phyloP scores from a whole-genome alignment of 2,888 invertebrate genomes.

The Dryobota labecula region DNA sequence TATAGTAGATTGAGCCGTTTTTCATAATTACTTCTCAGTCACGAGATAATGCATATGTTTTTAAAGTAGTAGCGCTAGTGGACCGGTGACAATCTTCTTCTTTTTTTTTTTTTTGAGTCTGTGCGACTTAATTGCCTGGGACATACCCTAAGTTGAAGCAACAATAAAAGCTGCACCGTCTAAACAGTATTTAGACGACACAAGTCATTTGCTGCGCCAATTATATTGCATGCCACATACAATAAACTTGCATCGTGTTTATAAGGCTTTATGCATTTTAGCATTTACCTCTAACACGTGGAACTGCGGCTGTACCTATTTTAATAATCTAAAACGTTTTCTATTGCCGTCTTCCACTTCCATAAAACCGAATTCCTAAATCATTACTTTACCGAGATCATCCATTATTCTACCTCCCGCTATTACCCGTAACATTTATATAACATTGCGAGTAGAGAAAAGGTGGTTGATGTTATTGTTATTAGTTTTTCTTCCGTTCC shows the following conservation, averaged over 20 bases:
- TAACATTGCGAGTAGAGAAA: slow-evolving; percentile 45
- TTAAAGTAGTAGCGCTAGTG: too few species aligned
- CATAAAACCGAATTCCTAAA: slow-evolving; percentile 18
- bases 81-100: too few species aligned
- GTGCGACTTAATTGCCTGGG: background rate
- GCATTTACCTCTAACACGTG: background rate
- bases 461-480: slow-evolving; percentile 51
- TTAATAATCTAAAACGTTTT: slow-evolving; percentile 1
- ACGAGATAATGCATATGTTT: too few species aligned
- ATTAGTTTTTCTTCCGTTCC: slow-evolving; percentile 51
- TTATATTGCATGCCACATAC: too few species aligned
- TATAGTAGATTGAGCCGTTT: too few species aligned
- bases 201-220: background rate
- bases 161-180: background rate
- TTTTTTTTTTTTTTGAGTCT: background rate
- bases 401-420: slow-evolving; percentile 21
- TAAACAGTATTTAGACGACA: background rate
- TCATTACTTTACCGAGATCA: slow-evolving; percentile 24
- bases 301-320: background rate
- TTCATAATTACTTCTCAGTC: too few species aligned
- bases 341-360: background rate
- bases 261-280: background rate
- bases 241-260: background rate
- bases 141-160: background rate
- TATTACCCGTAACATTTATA: slow-evolving; percentile 48